Conservation (phyloP, 2,888 invertebrate species). For the Dendrolimus pini region DNA sequence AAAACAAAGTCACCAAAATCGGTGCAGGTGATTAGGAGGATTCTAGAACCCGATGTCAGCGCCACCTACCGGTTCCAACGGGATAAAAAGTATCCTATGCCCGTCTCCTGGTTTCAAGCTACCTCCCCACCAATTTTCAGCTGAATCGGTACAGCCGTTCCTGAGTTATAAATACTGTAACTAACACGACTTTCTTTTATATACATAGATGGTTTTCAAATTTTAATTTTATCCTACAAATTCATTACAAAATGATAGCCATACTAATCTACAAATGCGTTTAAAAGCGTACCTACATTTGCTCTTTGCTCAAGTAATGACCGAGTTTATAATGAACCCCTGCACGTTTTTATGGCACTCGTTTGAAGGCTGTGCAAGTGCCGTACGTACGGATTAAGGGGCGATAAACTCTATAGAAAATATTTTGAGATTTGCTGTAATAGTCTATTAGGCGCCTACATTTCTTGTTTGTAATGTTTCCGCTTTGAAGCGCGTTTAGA, state of each 20-base stretch:
- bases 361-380: conserved; percentile 11
- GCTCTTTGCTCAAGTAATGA: conserved; percentile 10
- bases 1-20: too few relatives aligned
- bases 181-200: too few relatives aligned
- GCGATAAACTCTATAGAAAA: conserved; percentile 2
- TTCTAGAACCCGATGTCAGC: too few relatives aligned
- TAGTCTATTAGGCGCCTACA: conserved; percentile 1
- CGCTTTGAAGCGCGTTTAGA: not conserved
- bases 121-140: too few relatives aligned
- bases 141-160: too few relatives aligned
- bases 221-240: not conserved
- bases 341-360: conserved; percentile 15
- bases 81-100: too few relatives aligned
- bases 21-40: too few relatives aligned
- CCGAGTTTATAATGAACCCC: conserved; percentile 19
- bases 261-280: conserved; percentile 1
- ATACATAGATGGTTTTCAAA: too few relatives aligned
- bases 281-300: conserved; percentile 7
- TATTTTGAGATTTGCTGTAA: conserved; percentile 5
- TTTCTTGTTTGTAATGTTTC: conserved; percentile 1
- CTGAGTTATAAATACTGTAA: too few relatives aligned
- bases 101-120: too few relatives aligned
- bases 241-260: conserved; percentile 2
- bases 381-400: conserved; percentile 6
- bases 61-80: too few relatives aligned